Evolutionary conservation across 1,140 invertebrate genomes (phyloP).

Genomic region (Lordiphosa mommai): DNA sequence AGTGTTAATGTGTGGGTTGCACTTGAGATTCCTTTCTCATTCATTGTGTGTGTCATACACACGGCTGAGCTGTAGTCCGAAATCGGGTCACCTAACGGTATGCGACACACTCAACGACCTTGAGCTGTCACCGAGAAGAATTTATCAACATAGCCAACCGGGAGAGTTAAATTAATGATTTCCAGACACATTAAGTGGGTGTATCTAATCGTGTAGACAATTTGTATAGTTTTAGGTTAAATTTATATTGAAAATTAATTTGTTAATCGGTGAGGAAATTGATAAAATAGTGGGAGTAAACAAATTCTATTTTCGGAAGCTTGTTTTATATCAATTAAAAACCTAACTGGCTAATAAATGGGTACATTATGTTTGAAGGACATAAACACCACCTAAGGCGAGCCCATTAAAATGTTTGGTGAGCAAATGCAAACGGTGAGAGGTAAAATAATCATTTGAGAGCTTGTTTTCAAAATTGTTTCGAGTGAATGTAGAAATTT

Average conservation of each 20-base stretch:
- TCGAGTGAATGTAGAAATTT: too few species aligned
- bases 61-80: constrained; percentile 35
- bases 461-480: too few species aligned
- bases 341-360: too few species aligned
- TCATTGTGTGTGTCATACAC: constrained; percentile 68
- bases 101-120: constrained; percentile 26
- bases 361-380: too few species aligned
- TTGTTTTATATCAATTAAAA: too few species aligned
- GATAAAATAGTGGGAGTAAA: neutral
- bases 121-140: constrained; percentile 19
- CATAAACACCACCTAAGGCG: too few species aligned
- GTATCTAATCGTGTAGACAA: constrained; percentile 43
- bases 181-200: constrained; percentile 20
- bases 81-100: constrained; percentile 65
- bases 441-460: too few species aligned
- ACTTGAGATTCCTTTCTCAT: constrained; percentile 76
- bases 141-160: constrained; percentile 21
- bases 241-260: neutral
- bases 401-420: too few species aligned
- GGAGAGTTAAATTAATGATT: constrained; percentile 20
- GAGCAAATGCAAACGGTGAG: too few species aligned
- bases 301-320: too few species aligned
- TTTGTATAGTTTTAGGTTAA: constrained; percentile 16
- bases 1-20: constrained; percentile 34
- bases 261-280: neutral